These are phyloP conservation scores for Lagria hirta DNA, from an alignment of 2,888 invertebrate species.

Conservation along the genomic window DNA sequence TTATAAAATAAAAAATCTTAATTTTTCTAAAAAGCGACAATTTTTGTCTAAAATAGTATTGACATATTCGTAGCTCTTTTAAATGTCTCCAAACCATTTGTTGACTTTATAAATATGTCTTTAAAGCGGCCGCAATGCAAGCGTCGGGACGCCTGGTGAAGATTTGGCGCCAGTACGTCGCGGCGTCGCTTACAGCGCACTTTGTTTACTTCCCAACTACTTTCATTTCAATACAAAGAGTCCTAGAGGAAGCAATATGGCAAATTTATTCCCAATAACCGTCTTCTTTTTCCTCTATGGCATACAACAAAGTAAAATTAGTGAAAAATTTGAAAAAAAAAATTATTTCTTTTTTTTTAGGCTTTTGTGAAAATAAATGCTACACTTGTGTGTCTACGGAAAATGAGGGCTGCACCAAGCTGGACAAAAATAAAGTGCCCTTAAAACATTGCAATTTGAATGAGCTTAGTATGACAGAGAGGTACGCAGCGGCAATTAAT, in stretches of 20 bases:
- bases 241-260: constrained; percentile 5
- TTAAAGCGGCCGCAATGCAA: too few species aligned
- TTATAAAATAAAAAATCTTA: too few species aligned
- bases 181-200: constrained; percentile 23
- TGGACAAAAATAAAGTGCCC: constrained; percentile 36
- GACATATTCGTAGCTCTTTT: too few species aligned
- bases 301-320: constrained; percentile 7
- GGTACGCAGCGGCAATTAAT: constrained; percentile 38
- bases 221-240: constrained; percentile 9
- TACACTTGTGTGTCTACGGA: constrained; percentile 46
- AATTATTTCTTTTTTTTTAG: not conserved
- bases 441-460: constrained; percentile 38
- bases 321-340: not conserved
- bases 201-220: constrained; percentile 18
- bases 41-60: too few species aligned
- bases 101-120: too few species aligned
- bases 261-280: constrained; percentile 7
- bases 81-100: too few species aligned
- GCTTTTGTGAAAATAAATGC: constrained; percentile 33
- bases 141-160: constrained; percentile 19
- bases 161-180: constrained; percentile 24
- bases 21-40: too few species aligned
- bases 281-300: too few species aligned
- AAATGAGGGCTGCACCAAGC: constrained; percentile 41
- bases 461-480: constrained; percentile 38